Conservation (phyloP, 2,888 invertebrate species). For the Cryptocephalus primarius region DNA sequence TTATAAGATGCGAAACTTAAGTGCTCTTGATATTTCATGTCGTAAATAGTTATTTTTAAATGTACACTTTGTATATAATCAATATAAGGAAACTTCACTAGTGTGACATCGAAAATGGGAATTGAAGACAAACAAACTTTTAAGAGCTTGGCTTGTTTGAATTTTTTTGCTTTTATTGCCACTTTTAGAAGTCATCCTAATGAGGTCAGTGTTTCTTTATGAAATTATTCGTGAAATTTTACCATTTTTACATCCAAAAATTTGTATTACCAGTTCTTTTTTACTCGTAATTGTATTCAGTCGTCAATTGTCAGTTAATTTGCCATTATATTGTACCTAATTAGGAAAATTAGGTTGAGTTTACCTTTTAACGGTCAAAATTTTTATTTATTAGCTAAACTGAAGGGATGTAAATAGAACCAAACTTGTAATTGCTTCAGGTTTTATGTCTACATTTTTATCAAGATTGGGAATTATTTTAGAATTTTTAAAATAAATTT, state of each 20-base stretch:
- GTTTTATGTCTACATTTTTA: constrained; percentile 5
- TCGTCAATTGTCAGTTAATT: not conserved
- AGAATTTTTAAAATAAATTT: not conserved
- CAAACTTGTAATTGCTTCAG: too few relatives aligned
- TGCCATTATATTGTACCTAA: not conserved
- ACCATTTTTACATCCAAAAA: constrained; percentile 13
- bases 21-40: constrained; percentile 41
- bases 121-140: not conserved
- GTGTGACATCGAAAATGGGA: not conserved
- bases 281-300: not conserved
- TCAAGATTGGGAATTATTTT: constrained; percentile 2
- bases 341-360: too few relatives aligned
- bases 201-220: not conserved
- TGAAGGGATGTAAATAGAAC: too few relatives aligned
- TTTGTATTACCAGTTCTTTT: constrained; percentile 4
- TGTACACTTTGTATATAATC: constrained; percentile 40
- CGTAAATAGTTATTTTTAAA: constrained; percentile 39
- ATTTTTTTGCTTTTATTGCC: not conserved
- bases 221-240: constrained; percentile 4
- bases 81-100: constrained; percentile 20
- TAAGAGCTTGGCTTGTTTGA: not conserved
- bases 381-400: too few relatives aligned
- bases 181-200: not conserved
- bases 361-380: too few relatives aligned
- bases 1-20: constrained; percentile 38